Conservation (phyloP, 2,797 vertebrate genomes). For the Pangasius sanitwongsei region DNA sequence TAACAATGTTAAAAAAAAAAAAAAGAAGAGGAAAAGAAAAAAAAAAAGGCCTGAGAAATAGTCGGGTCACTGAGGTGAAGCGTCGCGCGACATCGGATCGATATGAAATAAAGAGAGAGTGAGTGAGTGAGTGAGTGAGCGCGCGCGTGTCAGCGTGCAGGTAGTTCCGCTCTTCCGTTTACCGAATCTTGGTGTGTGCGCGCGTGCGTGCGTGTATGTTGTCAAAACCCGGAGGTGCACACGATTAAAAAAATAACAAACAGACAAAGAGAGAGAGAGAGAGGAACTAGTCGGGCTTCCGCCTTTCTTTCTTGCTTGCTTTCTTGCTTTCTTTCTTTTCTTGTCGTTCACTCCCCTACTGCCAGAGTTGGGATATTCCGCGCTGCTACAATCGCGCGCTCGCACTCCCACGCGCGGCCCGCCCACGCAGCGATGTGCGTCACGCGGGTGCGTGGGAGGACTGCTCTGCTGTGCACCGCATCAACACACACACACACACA, state of each 20-base stretch:
- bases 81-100: slow-evolving; percentile 49
- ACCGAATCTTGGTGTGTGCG: not conserved
- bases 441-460: slow-evolving; percentile 76
- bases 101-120: not conserved
- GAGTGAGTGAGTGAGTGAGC: not conserved
- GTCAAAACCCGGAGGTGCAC: slow-evolving; percentile 16
- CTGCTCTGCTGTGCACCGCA: slow-evolving; percentile 32
- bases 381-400: slow-evolving; percentile 71
- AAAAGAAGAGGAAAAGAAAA: not conserved
- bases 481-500: slow-evolving; percentile 30
- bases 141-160: slow-evolving; percentile 23
- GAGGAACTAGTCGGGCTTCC: slow-evolving; percentile 39
- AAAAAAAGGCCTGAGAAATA: slow-evolving; percentile 10
- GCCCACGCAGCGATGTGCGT: slow-evolving; percentile 74
- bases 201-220: not conserved
- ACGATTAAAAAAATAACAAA: not conserved
- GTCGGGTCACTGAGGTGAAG: slow-evolving; percentile 46
- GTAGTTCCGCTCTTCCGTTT: slow-evolving; percentile 40
- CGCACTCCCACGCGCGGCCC: slow-evolving; percentile 76
- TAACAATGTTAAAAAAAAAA: not conserved
- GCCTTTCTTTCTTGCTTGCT: slow-evolving; percentile 2
- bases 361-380: slow-evolving; percentile 78
- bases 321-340: not conserved
- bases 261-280: slow-evolving; percentile 51
- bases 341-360: slow-evolving; percentile 62